Conservation (phyloP, 2,113 vertebrate genomes). For the Otis tarda region DNA sequence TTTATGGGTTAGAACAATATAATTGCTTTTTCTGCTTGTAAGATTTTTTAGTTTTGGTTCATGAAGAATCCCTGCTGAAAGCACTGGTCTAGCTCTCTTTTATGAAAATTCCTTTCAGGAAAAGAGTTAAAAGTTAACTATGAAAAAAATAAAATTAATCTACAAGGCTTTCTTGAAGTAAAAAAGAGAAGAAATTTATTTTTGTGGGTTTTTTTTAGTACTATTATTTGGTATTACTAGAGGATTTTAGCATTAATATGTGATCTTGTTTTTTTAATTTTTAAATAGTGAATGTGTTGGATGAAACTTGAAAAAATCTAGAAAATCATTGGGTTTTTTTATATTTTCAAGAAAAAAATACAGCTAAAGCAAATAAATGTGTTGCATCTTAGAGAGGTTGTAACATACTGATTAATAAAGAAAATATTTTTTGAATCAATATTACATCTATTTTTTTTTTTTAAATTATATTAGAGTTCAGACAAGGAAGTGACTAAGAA, state of each 20-base stretch:
- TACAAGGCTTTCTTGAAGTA: background rate
- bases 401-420: background rate
- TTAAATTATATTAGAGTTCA: background rate
- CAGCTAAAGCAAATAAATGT: fast-evolving
- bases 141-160: background rate
- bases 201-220: background rate
- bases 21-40: background rate
- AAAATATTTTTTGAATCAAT: background rate
- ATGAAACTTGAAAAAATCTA: background rate
- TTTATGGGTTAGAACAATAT: background rate
- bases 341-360: background rate
- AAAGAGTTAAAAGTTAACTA: background rate
- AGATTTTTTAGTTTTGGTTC: background rate
- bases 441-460: background rate
- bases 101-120: background rate
- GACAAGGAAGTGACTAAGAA: background rate
- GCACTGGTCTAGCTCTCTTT: background rate
- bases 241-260: background rate
- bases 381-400: background rate
- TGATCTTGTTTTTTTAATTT: background rate
- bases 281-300: background rate
- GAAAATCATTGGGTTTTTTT: background rate
- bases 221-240: background rate
- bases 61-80: background rate
- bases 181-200: background rate